phyloP scores from a whole-genome alignment of 2,113 vertebrate genomes.

The Pachyramphus minor region DNA sequence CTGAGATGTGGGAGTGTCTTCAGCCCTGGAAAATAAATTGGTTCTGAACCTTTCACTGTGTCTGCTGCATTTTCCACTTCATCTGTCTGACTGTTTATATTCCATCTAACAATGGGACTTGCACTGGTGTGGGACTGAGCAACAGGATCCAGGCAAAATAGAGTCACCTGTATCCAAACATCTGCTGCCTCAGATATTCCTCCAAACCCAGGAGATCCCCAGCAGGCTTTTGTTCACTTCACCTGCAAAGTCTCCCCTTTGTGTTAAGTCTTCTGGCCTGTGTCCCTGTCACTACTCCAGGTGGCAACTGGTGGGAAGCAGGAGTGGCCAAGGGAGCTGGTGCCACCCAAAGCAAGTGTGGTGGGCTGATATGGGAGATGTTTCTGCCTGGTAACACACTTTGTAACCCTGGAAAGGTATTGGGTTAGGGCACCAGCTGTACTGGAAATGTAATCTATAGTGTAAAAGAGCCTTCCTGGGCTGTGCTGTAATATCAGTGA shows the following conservation, averaged over 20 bases:
- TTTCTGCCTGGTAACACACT: neutral
- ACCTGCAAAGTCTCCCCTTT: neutral
- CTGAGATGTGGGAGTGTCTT: neutral
- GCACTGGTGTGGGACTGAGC: neutral
- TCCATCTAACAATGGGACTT: rapidly evolving
- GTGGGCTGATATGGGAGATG: neutral
- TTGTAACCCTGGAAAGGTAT: neutral
- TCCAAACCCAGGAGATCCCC: neutral
- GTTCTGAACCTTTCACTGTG: neutral
- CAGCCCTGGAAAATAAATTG: constrained; percentile 8
- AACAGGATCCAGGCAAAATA: neutral
- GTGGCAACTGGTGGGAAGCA: neutral
- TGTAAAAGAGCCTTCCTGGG: neutral
- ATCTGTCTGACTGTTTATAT: neutral
- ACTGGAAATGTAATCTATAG: rapidly evolving
- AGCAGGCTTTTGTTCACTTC: neutral
- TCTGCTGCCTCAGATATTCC: neutral
- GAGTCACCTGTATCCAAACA: rapidly evolving
- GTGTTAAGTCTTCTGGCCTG: neutral
- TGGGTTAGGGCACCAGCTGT: neutral
- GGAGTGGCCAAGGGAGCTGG: neutral
- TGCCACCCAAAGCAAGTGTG: rapidly evolving
- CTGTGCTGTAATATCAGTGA: neutral
- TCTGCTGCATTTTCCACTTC: neutral
- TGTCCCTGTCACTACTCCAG: neutral